phyloP scores from a whole-genome alignment of 2,797 vertebrate species.

The Halcyon smyrnensis region DNA sequence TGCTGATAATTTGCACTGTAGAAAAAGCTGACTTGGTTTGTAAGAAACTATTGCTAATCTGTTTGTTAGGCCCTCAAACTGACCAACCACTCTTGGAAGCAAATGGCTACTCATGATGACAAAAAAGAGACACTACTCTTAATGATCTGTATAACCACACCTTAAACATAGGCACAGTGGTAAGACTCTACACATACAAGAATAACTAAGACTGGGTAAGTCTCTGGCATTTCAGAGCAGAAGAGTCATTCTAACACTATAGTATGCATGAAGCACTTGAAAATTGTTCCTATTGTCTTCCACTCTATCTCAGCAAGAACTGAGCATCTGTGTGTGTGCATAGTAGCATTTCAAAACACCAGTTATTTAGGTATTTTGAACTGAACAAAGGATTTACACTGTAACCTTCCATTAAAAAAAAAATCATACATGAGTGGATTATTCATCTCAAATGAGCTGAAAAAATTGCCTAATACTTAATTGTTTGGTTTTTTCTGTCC shows the following conservation, averaged over 20 bases:
- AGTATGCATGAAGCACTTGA: neutral
- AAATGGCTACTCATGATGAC: neutral
- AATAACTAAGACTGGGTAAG: neutral
- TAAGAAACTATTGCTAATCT: neutral
- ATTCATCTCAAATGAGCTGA: neutral
- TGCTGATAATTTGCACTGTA: neutral
- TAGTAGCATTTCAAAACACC: neutral
- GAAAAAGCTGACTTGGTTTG: neutral
- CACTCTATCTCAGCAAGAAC: neutral
- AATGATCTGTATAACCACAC: neutral
- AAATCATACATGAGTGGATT: neutral
- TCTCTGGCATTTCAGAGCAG: neutral
- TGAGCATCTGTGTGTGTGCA: neutral
- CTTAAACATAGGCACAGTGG: neutral
- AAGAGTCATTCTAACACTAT: neutral
- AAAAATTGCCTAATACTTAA: neutral
- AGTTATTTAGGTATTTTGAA: neutral
- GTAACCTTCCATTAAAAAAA: neutral
- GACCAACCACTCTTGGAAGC: neutral
- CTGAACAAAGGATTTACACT: neutral
- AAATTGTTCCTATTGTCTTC: neutral
- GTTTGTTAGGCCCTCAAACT: neutral
- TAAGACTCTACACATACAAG: neutral
- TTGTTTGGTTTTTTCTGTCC: neutral
- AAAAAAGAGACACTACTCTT: neutral